These are phyloP conservation scores for Elgaria multicarinata DNA, from an alignment of 2,113 vertebrate genomes.

Conservation along the genomic window DNA sequence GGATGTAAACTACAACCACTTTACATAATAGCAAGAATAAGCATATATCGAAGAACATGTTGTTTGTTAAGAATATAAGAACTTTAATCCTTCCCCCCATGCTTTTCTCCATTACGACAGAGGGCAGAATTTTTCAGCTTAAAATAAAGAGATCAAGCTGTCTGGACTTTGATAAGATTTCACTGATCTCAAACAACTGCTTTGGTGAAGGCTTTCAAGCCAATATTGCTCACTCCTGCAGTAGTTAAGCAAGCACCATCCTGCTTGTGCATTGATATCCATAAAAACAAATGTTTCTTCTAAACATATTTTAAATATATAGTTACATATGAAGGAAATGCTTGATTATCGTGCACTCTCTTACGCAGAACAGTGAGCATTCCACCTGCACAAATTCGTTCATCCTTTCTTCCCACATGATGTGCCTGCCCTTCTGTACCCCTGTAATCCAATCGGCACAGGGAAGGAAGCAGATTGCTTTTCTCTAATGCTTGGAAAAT, in stretches of 20 bases:
- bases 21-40: not conserved
- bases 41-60: not conserved
- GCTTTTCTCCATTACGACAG: not conserved
- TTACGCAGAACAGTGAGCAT: not conserved
- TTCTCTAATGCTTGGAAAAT: conserved; percentile 37
- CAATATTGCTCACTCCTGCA: not conserved
- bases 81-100: not conserved
- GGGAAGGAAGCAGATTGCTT: conserved; percentile 17
- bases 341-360: not conserved
- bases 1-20: not conserved
- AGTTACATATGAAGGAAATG: conserved; percentile 31
- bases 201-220: not conserved
- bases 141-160: not conserved
- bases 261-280: not conserved
- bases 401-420: conserved; percentile 24
- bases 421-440: conserved; percentile 16
- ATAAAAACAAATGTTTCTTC: not conserved
- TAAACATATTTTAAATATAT: not conserved
- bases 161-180: not conserved
- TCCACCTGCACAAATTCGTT: conserved; percentile 30
- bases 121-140: not conserved
- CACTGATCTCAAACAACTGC: not conserved
- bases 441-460: conserved; percentile 23
- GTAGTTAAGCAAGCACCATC: not conserved
- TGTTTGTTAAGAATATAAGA: not conserved